phyloP scores from a whole-genome alignment of 37 sponge, comb jelly and placozoan genomes.

The Corticium candelabrum region DNA sequence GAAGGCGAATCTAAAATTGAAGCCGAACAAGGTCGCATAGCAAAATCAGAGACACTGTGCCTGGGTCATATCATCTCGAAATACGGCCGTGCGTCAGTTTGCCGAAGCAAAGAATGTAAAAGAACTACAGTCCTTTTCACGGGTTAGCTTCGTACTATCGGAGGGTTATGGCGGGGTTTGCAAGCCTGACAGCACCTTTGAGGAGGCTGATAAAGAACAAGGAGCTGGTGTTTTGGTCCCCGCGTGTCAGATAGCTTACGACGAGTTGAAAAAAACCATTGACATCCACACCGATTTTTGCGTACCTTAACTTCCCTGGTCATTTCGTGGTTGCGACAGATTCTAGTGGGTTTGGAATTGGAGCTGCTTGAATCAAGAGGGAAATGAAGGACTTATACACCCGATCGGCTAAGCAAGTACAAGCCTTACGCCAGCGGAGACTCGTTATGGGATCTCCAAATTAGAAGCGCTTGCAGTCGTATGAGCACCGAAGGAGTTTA shows the following conservation, averaged over 20 bases:
- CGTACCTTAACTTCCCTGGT: constrained; percentile 17
- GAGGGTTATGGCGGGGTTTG: constrained; percentile 20
- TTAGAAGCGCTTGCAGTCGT: constrained; percentile 37
- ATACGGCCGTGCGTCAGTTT: constrained; percentile 20
- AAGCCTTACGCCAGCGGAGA: constrained; percentile 20
- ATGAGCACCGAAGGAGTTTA: constrained; percentile 22
- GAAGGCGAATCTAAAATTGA: constrained; percentile 15
- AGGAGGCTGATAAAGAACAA: not conserved
- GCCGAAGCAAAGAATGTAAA: constrained; percentile 5
- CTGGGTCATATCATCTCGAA: constrained; percentile 31
- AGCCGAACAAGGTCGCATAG: constrained; percentile 15
- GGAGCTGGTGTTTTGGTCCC: constrained; percentile 16
- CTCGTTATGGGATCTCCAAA: constrained; percentile 31
- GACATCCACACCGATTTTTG: too few species aligned
- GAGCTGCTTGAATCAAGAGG: constrained; percentile 23
- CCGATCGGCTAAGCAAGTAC: constrained; percentile 48
- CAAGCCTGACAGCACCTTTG: constrained; percentile 5
- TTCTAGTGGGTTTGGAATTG: constrained; percentile 20
- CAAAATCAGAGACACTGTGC: not conserved
- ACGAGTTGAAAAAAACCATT: constrained; percentile 15
- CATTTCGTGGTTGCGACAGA: constrained; percentile 35
- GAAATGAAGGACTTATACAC: constrained; percentile 23
- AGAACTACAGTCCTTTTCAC: constrained; percentile 11
- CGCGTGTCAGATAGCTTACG: constrained; percentile 20
- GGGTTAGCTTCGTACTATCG: constrained; percentile 27